Evolutionary conservation across 2,797 vertebrate species (phyloP).

Genomic region (Scleropages formosus): DNA sequence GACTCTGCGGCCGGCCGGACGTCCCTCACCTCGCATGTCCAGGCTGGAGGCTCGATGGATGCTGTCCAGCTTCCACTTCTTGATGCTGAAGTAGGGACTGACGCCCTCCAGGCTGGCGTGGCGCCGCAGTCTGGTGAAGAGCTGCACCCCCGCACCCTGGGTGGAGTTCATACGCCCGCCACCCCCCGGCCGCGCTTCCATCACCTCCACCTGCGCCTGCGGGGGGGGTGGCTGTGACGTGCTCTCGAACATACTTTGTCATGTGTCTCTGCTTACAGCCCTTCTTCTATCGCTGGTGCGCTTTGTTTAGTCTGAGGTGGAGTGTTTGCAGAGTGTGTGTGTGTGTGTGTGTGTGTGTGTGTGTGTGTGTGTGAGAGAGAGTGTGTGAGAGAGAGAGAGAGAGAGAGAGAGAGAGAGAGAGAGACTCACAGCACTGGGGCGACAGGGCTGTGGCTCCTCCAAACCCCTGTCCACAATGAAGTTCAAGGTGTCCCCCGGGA

Average conservation of each 20-base stretch:
- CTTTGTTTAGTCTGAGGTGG: neutral
- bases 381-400: conserved; percentile 42
- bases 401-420: conserved; percentile 37
- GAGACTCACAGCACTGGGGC: conserved; percentile 75
- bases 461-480: conserved; percentile 74
- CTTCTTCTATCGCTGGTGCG: neutral
- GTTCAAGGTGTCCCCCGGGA: conserved; percentile 89
- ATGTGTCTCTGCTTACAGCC: too few relatives aligned
- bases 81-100: conserved; percentile 87
- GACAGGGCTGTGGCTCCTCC: conserved; percentile 61
- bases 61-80: conserved; percentile 89
- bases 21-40: conserved; percentile 87
- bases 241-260: too few relatives aligned
- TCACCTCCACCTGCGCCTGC: conserved; percentile 61
- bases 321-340: too few relatives aligned
- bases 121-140: conserved; percentile 86
- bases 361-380: too few relatives aligned
- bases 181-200: conserved; percentile 50
- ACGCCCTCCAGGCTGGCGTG: conserved; percentile 91
- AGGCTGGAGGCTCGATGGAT: conserved; percentile 88
- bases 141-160: conserved; percentile 79
- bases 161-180: conserved; percentile 43
- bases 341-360: too few relatives aligned
- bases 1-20: neutral
- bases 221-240: too few relatives aligned